Evolutionary conservation across 2,888 invertebrate species (phyloP).

Genomic region (Dolichomitus sp.): DNA sequence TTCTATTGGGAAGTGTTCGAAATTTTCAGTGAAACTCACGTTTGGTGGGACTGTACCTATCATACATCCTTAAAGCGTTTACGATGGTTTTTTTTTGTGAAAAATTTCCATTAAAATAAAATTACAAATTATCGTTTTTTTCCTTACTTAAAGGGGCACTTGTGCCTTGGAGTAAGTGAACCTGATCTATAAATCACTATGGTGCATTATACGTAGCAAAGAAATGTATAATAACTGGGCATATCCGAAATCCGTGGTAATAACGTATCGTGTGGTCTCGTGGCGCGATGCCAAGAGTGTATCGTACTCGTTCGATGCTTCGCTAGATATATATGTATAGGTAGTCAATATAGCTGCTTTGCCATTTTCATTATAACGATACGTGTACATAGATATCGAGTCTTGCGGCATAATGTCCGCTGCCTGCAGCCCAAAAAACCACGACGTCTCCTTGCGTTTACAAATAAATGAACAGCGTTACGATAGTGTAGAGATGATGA

Average conservation of each 20-base stretch:
- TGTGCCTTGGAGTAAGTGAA: no score
- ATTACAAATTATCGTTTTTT: no score
- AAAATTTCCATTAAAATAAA: no score
- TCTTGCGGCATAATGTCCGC: background rate
- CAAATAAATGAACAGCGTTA: conserved; percentile 6
- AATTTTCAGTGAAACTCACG: no score
- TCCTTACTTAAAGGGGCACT: no score
- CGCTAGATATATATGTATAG: background rate
- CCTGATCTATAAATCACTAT: no score
- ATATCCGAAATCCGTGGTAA: conserved; percentile 33
- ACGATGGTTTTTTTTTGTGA: no score
- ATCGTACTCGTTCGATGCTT: conserved; percentile 14
- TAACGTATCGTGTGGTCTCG: conserved; percentile 22
- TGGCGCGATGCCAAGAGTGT: conserved; percentile 29
- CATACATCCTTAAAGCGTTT: no score
- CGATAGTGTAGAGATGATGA: conserved; percentile 1
- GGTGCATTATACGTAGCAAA: no score
- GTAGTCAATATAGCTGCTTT: background rate
- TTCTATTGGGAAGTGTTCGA: no score
- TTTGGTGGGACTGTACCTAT: no score
- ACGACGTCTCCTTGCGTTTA: conserved; percentile 17
- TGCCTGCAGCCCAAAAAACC: background rate
- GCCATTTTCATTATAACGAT: conserved; percentile 9
- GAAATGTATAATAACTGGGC: conserved; percentile 8
- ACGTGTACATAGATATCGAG: background rate